Conservation (phyloP, 1,140 invertebrate genomes). For the Pseudoatta argentina region DNA sequence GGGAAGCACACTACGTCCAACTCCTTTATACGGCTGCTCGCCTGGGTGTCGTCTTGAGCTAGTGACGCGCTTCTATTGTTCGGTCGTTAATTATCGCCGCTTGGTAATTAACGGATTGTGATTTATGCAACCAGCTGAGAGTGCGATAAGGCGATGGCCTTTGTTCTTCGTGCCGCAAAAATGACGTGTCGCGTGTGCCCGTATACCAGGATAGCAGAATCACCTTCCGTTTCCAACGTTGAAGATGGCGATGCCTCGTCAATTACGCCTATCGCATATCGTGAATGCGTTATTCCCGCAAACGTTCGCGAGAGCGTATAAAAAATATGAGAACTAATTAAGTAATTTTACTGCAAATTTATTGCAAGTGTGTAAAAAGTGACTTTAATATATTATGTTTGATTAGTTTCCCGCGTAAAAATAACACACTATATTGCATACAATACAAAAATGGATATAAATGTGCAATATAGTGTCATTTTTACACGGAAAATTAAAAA, state of each 20-base stretch:
- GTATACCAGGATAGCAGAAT: slow-evolving; percentile 76
- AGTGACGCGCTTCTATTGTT: slow-evolving; percentile 84
- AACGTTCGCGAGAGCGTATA: neutral
- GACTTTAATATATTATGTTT: too few species aligned
- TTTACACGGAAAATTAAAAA: too few species aligned
- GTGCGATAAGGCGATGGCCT: slow-evolving; percentile 53
- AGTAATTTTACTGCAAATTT: too few species aligned
- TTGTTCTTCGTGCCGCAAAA: slow-evolving; percentile 71
- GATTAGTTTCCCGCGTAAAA: too few species aligned
- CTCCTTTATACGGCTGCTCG: slow-evolving; percentile 79
- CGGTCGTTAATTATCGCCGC: slow-evolving; percentile 80
- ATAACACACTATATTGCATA: too few species aligned
- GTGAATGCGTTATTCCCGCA: neutral
- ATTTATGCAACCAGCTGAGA: slow-evolving; percentile 33
- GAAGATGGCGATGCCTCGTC: neutral
- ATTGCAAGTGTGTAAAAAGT: too few species aligned
- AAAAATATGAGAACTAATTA: neutral
- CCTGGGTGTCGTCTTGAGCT: slow-evolving; percentile 76
- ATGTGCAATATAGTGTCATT: too few species aligned
- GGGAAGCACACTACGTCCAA: slow-evolving; percentile 67
- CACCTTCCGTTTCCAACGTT: neutral
- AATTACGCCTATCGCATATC: neutral
- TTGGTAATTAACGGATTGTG: slow-evolving; percentile 27
- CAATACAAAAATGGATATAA: too few species aligned
- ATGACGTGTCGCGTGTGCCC: slow-evolving; percentile 80